These are phyloP conservation scores for Philotrypesis tridentata DNA, from an alignment of 1,140 invertebrate genomes.

Conservation along the genomic window DNA sequence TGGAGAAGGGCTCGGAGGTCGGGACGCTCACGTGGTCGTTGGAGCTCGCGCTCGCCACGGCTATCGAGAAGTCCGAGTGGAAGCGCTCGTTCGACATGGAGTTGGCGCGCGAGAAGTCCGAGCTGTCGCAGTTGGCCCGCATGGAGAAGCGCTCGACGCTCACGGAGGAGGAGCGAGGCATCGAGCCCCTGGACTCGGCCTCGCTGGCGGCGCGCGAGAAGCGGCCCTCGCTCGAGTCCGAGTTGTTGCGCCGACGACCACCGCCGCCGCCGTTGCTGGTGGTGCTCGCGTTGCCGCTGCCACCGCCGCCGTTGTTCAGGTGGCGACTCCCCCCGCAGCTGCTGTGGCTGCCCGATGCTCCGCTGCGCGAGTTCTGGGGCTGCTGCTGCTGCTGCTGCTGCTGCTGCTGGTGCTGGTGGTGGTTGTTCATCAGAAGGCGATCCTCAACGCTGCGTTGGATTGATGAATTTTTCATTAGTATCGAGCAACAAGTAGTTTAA, in stretches of 20 bases:
- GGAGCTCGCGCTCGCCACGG: constrained; percentile 69
- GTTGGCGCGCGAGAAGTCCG: constrained; percentile 70
- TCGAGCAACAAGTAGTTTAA: background rate
- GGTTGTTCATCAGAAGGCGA: constrained; percentile 64
- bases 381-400: background rate
- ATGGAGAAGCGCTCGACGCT: constrained; percentile 71
- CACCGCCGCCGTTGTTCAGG: constrained; percentile 16
- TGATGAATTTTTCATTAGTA: background rate
- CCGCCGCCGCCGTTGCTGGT: constrained; percentile 37
- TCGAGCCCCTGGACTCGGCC: constrained; percentile 66
- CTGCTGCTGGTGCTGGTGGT: constrained; percentile 20
- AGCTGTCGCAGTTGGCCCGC: constrained; percentile 70
- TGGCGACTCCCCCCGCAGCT: background rate
- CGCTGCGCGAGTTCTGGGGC: background rate
- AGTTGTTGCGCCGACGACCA: constrained; percentile 62
- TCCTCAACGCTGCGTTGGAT: constrained; percentile 65
- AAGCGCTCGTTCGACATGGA: constrained; percentile 71
- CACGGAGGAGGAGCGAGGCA: constrained; percentile 69
- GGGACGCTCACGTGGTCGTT: constrained; percentile 69
- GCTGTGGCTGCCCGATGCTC: background rate
- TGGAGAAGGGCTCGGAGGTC: constrained; percentile 69
- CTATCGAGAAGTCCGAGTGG: constrained; percentile 72
- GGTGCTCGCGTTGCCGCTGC: background rate
- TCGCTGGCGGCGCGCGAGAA: constrained; percentile 68
- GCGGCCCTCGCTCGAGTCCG: constrained; percentile 68